phyloP scores from a whole-genome alignment of 2,888 invertebrate genomes.

The Chymomyza amoena region DNA sequence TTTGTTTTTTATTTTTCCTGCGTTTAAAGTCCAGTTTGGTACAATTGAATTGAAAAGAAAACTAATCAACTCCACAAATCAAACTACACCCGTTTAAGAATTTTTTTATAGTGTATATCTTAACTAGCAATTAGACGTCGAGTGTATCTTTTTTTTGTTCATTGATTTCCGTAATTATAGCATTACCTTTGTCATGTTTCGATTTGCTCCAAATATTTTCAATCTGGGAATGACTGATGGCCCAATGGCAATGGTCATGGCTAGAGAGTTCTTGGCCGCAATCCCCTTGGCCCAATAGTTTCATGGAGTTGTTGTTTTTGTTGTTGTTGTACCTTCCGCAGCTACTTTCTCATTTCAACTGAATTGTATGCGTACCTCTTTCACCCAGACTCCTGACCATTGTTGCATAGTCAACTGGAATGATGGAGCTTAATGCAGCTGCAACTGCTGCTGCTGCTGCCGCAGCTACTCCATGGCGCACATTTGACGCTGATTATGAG shows the following conservation, averaged over 20 bases:
- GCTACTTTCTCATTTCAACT: constrained; percentile 29
- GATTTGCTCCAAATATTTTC: constrained; percentile 56
- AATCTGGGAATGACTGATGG: background rate
- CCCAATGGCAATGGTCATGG: constrained; percentile 33
- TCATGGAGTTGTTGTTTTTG: background rate
- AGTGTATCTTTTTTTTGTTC: background rate
- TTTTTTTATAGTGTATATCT: background rate
- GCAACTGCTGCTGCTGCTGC: background rate
- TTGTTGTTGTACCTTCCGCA: background rate
- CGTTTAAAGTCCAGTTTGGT: too few species aligned
- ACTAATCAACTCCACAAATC: too few species aligned
- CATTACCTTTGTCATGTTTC: constrained; percentile 41
- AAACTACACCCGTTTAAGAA: too few species aligned
- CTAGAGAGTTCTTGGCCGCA: constrained; percentile 7
- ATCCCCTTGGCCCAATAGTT: background rate
- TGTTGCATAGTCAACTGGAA: background rate
- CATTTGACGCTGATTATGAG: constrained; percentile 36
- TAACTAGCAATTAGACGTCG: background rate
- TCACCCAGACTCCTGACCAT: background rate
- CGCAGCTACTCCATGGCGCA: too few species aligned
- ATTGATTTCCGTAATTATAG: constrained; percentile 19
- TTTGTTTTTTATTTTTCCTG: too few species aligned
- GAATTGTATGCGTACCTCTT: background rate
- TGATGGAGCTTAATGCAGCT: background rate
- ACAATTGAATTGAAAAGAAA: too few species aligned